These are phyloP conservation scores for Calyptommatus sinebrachiatus DNA, from an alignment of 2,113 vertebrate species.

Conservation along the genomic window DNA sequence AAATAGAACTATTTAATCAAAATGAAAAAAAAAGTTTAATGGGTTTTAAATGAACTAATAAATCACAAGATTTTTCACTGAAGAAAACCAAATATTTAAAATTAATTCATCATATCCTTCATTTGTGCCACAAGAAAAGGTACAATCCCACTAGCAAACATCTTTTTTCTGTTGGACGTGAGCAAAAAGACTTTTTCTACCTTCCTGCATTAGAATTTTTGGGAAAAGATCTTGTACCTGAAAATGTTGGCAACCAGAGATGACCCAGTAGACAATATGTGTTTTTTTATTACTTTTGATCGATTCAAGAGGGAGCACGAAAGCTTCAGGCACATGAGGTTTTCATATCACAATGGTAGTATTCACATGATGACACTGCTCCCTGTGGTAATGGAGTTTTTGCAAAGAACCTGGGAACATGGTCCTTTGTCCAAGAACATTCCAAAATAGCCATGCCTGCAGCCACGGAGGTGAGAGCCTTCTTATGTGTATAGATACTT, in stretches of 20 bases:
- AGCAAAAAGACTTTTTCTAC: background rate
- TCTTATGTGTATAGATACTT: no score
- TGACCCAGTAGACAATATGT: background rate
- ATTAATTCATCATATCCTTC: conserved; percentile 19
- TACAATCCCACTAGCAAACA: background rate
- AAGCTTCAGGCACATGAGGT: no score
- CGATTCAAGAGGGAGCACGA: no score
- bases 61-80: conserved; percentile 57
- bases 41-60: conserved; percentile 71
- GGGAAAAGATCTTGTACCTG: no score
- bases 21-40: conserved; percentile 68
- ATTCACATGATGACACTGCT: no score
- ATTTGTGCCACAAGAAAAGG: background rate
- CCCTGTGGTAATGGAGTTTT: no score
- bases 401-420: no score
- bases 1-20: conserved; percentile 69
- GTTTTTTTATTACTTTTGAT: background rate
- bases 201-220: background rate
- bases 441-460: no score
- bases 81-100: conserved; percentile 54
- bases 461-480: no score
- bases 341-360: no score
- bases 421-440: no score
- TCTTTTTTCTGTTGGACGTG: conserved; percentile 14
- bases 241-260: no score